These are phyloP conservation scores for Isoperla grammatica DNA, from an alignment of 2,888 invertebrate genomes.

Conservation along the genomic window DNA sequence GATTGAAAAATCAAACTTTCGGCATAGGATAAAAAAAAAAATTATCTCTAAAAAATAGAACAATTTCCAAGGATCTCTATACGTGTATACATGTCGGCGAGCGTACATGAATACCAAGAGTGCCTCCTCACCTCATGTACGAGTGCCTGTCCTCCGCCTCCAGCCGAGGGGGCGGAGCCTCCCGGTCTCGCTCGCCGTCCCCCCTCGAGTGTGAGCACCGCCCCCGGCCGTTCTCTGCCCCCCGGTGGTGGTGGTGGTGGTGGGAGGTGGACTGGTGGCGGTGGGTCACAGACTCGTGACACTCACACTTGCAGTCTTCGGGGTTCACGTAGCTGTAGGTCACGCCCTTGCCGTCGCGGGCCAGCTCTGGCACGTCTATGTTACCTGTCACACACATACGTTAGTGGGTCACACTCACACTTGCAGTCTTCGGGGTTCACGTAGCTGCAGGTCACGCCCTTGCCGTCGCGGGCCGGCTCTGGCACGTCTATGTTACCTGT, in stretches of 20 bases:
- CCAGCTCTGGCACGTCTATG: slow-evolving; percentile 7
- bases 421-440: no score
- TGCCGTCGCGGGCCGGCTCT: no score
- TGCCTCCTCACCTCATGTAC: slow-evolving; percentile 41
- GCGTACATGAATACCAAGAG: no score
- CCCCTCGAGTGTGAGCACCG: slow-evolving; percentile 45
- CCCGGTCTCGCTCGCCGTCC: slow-evolving; percentile 4
- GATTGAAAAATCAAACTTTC: no score
- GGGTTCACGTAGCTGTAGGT: slow-evolving; percentile 78
- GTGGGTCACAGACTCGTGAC: slow-evolving; percentile 58
- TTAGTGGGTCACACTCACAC: no score
- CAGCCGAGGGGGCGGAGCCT: background rate
- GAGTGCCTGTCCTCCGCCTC: slow-evolving; percentile 33
- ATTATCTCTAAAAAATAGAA: no score
- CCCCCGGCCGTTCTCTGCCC: slow-evolving; percentile 39
- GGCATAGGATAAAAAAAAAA: no score
- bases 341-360: slow-evolving; percentile 41
- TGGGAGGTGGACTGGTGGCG: slow-evolving; percentile 21
- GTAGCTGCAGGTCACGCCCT: no score
- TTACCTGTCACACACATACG: slow-evolving; percentile 3
- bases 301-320: slow-evolving; percentile 82
- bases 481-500: no score
- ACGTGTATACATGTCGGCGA: no score
- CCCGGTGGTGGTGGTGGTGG: slow-evolving; percentile 33
- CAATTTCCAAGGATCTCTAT: no score